Percentiles rank a stretch among this genome's conserved stretches.
Conservation (phyloP, 2,888 invertebrate genomes). For the Rhaphigaster nebulosa region DNA sequence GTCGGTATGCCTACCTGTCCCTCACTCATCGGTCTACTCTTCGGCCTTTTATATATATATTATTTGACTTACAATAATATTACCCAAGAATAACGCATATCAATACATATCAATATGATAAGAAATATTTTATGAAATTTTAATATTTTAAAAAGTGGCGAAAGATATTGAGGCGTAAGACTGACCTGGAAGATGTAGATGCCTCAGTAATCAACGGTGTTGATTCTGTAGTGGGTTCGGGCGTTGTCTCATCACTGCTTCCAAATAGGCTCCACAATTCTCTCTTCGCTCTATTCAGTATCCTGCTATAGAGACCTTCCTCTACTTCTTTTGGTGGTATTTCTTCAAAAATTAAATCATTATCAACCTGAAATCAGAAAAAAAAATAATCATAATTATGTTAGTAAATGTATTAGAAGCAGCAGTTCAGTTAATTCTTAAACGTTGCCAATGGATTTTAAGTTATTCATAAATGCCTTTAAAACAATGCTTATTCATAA, state of each 20-base stretch:
- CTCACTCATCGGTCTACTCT: too few species aligned
- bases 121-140: not conserved
- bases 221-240: constrained; percentile 14
- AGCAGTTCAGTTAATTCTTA: too few species aligned
- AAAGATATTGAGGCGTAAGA: not conserved
- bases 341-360: constrained; percentile 51
- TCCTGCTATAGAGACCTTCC: not conserved
- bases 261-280: not conserved
- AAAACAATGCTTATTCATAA: too few species aligned
- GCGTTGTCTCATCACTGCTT: not conserved
- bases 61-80: too few species aligned
- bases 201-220: not conserved
- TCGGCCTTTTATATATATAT: too few species aligned
- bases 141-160: not conserved
- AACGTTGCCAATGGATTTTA: too few species aligned
- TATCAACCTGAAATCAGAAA: constrained; percentile 36
- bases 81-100: too few species aligned
- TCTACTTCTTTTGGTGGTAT: constrained; percentile 14
- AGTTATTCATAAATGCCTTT: not conserved
- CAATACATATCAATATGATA: too few species aligned
- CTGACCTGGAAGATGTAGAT: not conserved
- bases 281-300: constrained; percentile 24
- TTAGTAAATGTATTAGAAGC: too few species aligned
- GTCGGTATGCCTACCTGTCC: too few species aligned
- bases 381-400: too few species aligned